Percentiles rank a stretch among this genome's conserved stretches.
These are phyloP conservation scores for Chloroceryle aenea DNA, from an alignment of 2,113 vertebrate species.

Conservation along the genomic window DNA sequence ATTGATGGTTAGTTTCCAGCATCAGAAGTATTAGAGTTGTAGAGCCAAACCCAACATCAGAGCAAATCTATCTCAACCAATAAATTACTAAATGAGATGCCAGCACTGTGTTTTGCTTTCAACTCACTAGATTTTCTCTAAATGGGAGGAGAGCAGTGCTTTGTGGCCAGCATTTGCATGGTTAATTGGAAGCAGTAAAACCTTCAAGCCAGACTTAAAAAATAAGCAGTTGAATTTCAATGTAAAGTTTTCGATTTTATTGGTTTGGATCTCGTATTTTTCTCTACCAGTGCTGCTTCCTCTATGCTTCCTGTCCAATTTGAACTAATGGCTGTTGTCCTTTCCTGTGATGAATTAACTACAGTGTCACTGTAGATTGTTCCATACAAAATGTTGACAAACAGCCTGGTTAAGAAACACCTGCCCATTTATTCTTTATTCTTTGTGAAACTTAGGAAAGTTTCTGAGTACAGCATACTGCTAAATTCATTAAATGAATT, in stretches of 20 bases:
- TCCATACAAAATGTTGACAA: neutral
- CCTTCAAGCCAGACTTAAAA: neutral
- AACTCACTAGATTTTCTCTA: neutral
- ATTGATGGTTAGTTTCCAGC: neutral
- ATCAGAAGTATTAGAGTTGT: neutral
- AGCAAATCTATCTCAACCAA: neutral
- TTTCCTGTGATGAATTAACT: neutral
- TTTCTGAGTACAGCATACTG: neutral
- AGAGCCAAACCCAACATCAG: neutral
- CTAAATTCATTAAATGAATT: neutral
- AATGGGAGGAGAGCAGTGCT: neutral
- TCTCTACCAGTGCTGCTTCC: neutral
- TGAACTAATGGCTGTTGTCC: neutral
- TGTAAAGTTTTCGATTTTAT: neutral
- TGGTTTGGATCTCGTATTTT: neutral
- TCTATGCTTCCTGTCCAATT: neutral
- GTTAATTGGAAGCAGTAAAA: neutral
- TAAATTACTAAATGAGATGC: neutral
- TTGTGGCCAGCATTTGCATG: neutral
- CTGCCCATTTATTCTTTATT: neutral
- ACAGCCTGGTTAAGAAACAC: neutral
- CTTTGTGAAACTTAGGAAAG: neutral
- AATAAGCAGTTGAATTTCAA: neutral
- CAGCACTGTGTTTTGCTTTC: neutral
- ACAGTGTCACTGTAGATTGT: neutral